A percentile compares a stretch with the other conserved stretches of the same genome.
Evolutionary conservation across 2,113 vertebrate species (phyloP).

Genomic region (Hippocampus mohnikei): DNA sequence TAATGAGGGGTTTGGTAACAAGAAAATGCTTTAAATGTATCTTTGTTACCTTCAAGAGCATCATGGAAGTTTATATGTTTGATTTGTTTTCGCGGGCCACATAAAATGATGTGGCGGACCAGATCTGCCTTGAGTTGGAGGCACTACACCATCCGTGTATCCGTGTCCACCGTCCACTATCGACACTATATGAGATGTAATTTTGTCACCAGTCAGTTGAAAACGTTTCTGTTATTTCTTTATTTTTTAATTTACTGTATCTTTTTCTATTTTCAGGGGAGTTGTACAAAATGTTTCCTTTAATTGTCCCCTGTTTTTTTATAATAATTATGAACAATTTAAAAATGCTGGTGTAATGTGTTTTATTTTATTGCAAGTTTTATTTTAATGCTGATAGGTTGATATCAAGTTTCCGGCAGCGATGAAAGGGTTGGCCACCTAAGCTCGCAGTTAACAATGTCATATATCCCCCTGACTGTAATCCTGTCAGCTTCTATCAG

Average conservation of each 20-base stretch:
- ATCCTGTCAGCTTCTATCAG: slow-evolving; percentile 26
- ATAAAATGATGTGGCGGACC: no score
- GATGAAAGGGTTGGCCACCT: slow-evolving; percentile 16
- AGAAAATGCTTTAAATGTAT: no score
- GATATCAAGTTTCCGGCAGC: not conserved
- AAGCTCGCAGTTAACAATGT: slow-evolving; percentile 29
- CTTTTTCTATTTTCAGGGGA: not conserved
- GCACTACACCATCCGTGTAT: not conserved
- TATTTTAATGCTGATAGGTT: slow-evolving; percentile 11
- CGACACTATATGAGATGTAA: not conserved
- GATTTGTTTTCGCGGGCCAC: no score
- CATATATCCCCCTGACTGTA: slow-evolving; percentile 16
- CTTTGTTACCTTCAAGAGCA: no score
- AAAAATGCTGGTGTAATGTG: slow-evolving; percentile 4
- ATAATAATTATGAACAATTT: slow-evolving; percentile 9
- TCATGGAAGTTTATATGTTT: no score
- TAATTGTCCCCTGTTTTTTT: slow-evolving; percentile 16
- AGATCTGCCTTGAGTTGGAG: no score
- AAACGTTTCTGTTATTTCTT: not conserved
- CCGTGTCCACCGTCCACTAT: no score
- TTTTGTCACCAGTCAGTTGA: not conserved
- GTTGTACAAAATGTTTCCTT: slow-evolving; percentile 11
- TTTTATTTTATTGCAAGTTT: slow-evolving; percentile 16
- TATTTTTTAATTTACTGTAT: not conserved
- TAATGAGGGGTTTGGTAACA: no score